Evolutionary conservation across 2,888 invertebrate genomes (phyloP), one percentile per base, ranked within the genome.

Genomic region (Rhagium mordax): DNA sequence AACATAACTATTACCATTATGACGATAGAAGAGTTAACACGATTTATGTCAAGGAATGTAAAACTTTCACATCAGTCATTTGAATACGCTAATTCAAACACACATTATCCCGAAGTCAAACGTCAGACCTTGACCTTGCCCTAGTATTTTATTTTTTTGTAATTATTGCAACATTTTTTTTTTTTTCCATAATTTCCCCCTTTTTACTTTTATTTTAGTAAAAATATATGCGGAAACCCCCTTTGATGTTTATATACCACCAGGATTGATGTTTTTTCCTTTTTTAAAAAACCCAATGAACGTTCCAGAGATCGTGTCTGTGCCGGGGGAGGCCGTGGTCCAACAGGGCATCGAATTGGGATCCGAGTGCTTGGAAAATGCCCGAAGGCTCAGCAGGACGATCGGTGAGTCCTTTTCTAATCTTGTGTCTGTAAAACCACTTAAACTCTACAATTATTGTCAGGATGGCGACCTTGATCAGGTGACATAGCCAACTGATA

Each of bases 271-370:
- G 33, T 67, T 67, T 67, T 67, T 67, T 57, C 67, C 67, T 57
- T 53, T 47, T 67, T 67, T 67, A 57, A 67, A 67, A 67, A 67
- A 67, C 47, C 67, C 67, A 67, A 55, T 67, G 55, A 67, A 57
- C 72, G 62, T 77, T 78, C 41, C 78, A 85, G 85, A 85, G 74
- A 74, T 81, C 21, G 73, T 81, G 57, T 75, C 81, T 61, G 77
- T 83, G 48, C 78, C 85, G 48, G 86, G 83, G 81, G 72, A 82
- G 16, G 79, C 76, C 49, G 75, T 75, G 15, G 88, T 90, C 24
- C 90, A 91, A 82, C 88, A 89, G 72, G 91, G 91, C 78, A 91
- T 93, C 79, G 93, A 92, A 88, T 87, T 92, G 77, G 93, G 92
- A 57, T 90, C 92, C 3, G 93, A 93, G 85, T 92, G 92, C 85